Conservation (phyloP, 2,797 vertebrate genomes). For the Myripristis murdjan region DNA sequence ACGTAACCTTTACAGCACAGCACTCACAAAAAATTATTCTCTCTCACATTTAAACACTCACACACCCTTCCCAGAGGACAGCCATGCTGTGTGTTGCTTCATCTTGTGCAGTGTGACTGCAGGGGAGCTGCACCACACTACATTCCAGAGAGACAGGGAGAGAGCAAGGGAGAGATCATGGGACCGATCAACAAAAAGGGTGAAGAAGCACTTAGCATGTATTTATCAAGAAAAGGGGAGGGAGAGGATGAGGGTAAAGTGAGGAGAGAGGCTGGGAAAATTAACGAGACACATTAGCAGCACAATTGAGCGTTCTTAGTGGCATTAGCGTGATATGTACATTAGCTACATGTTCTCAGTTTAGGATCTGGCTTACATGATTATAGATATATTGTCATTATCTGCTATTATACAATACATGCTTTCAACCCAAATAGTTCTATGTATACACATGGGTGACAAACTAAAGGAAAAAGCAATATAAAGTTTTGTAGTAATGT, state of each 20-base stretch:
- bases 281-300: no score
- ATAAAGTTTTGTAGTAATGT: no score
- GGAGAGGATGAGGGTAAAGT: neutral
- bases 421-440: no score
- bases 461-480: no score
- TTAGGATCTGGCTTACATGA: no score
- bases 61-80: slow-evolving; percentile 25
- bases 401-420: no score
- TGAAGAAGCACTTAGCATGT: slow-evolving; percentile 11
- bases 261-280: slow-evolving; percentile 7
- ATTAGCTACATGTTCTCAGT: no score
- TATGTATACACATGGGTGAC: no score
- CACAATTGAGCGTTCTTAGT: neutral
- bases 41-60: slow-evolving; percentile 8
- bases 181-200: slow-evolving; percentile 1
- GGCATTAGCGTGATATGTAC: neutral
- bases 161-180: slow-evolving; percentile 22
- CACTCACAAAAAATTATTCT: slow-evolving; percentile 18
- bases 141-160: slow-evolving; percentile 54
- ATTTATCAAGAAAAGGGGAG: neutral
- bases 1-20: slow-evolving; percentile 17
- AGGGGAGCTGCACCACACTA: slow-evolving; percentile 55
- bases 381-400: no score
- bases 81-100: slow-evolving; percentile 34
- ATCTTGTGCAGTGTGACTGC: slow-evolving; percentile 55